Evolutionary conservation across 2,797 vertebrate species (phyloP).

Genomic region (Gambelia wislizenii): DNA sequence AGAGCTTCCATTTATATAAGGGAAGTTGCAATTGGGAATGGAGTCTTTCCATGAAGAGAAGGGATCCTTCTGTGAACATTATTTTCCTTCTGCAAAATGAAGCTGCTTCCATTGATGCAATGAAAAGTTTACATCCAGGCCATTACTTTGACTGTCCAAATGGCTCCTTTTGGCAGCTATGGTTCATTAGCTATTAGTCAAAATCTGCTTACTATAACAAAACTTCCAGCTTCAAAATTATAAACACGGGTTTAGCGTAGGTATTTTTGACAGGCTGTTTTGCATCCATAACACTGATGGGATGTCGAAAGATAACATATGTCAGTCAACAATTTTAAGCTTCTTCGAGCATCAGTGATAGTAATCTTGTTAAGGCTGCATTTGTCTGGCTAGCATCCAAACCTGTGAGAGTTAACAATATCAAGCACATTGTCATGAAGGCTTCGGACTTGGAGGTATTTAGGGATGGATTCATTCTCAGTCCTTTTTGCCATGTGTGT

Average conservation of each 20-base stretch:
- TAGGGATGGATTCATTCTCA: neutral
- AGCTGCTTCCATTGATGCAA: neutral
- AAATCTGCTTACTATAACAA: slow-evolving; percentile 1
- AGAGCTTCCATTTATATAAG: neutral
- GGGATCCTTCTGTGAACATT: neutral
- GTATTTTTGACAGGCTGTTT: slow-evolving; percentile 36
- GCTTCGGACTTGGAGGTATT: neutral
- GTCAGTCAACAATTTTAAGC: slow-evolving; percentile 53
- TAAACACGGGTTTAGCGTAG: slow-evolving; percentile 15
- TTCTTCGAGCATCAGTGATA: slow-evolving; percentile 47
- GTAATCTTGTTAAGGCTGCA: slow-evolving; percentile 60
- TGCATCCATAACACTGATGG: slow-evolving; percentile 34
- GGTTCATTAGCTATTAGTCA: slow-evolving; percentile 24
- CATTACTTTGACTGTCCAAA: neutral
- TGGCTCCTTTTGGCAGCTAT: slow-evolving; percentile 14
- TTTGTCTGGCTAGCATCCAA: slow-evolving; percentile 58
- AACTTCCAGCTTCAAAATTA: slow-evolving; percentile 34
- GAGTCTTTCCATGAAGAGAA: neutral
- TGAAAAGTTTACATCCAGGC: neutral
- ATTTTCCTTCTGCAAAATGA: neutral
- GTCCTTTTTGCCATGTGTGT: neutral
- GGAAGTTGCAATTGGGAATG: neutral
- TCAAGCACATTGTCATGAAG: slow-evolving; percentile 16
- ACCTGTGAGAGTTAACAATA: slow-evolving; percentile 30
- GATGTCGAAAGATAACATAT: slow-evolving; percentile 55